Base-by-base conservation (phyloP, 2,797 vertebrate species). In the Gallinago solitaria region DNA sequence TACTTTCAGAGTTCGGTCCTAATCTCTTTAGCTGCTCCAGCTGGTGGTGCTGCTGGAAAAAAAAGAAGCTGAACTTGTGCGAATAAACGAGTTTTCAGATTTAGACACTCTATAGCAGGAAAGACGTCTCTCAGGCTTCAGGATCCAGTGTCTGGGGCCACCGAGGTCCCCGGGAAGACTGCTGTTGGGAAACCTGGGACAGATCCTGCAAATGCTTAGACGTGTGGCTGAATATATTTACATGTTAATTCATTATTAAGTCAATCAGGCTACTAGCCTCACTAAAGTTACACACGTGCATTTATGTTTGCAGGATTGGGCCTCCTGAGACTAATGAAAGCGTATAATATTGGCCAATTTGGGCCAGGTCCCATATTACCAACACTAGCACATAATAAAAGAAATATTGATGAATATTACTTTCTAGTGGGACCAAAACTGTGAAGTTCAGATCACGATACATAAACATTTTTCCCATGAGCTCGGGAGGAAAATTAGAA, bases 1-100 rank as follows among this genome's bases (percentile, higher is more conserved):
- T 95, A 70, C 19, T 90, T 94, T 95, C 74, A 90, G 87, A 78
- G 77, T 85, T 85, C 84, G 71, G 43, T 65, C 70, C 70, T 89
- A 47, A 54, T 91, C 60, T 71, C 51, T 80, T 78, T 37, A 81
- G 84, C 74, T 91, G 77, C 82, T 95, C 85, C 93, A 95, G 92
- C 89, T 96, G 91, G 82, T 92, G 76, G 61, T 93, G 87, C 89
- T 95, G 84, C 87, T 88, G 89, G 65, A 51, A 78, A 86, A 91
- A 95, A 83, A 73, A 76, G 71, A 5, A 59, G 47, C 54, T 79
- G 65, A 75, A 79, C 16, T 69, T 50, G 9, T 48, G 14, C 37
- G 32, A 7, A 9, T 50, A 35, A 74, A 63, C 57, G 33, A 24
- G 11, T 87, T 93, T 95, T 91, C 28, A n/a, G 37, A 57, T 77